Conservation (phyloP, 2,797 vertebrate genomes). For the Eptatretus atami region DNA sequence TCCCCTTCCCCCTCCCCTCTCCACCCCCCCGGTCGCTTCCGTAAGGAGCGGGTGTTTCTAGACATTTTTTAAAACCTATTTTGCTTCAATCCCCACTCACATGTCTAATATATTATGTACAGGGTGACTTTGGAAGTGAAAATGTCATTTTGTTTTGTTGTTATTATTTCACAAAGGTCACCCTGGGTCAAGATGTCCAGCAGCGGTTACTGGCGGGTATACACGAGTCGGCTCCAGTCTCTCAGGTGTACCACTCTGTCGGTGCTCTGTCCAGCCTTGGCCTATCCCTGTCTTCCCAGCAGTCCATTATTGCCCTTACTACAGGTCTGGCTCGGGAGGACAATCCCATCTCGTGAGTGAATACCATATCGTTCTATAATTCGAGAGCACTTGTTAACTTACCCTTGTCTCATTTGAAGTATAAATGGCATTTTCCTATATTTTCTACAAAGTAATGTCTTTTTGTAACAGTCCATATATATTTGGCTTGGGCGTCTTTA, state of each 20-base stretch:
- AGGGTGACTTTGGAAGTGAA: too few species aligned
- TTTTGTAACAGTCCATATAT: too few species aligned
- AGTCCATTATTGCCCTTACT: conserved; percentile 42
- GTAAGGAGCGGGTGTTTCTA: too few species aligned
- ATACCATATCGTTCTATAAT: conserved; percentile 10
- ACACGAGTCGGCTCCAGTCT: conserved; percentile 58
- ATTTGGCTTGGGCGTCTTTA: too few species aligned
- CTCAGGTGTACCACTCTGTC: conserved; percentile 60
- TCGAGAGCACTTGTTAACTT: not conserved
- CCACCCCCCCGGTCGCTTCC: not conserved
- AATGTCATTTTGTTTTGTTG: too few species aligned
- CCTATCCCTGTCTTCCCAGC: conserved; percentile 57
- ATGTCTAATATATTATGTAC: too few species aligned
- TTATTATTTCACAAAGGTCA: too few species aligned
- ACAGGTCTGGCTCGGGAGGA: conserved; percentile 72
- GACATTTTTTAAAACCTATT: too few species aligned
- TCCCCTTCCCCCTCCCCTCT: not conserved
- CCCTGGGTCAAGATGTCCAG: conserved; percentile 60
- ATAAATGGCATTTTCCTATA: not conserved
- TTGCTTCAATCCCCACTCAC: too few species aligned
- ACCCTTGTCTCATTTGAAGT: too few species aligned
- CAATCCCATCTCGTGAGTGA: conserved; percentile 51
- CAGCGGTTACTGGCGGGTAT: conserved; percentile 60
- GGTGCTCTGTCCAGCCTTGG: conserved; percentile 47
- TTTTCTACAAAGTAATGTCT: too few species aligned